Percentiles rank a stretch among this genome's conserved stretches.
Conservation (phyloP, 2,113 vertebrate genomes). For the Oreochromis spilurus region DNA sequence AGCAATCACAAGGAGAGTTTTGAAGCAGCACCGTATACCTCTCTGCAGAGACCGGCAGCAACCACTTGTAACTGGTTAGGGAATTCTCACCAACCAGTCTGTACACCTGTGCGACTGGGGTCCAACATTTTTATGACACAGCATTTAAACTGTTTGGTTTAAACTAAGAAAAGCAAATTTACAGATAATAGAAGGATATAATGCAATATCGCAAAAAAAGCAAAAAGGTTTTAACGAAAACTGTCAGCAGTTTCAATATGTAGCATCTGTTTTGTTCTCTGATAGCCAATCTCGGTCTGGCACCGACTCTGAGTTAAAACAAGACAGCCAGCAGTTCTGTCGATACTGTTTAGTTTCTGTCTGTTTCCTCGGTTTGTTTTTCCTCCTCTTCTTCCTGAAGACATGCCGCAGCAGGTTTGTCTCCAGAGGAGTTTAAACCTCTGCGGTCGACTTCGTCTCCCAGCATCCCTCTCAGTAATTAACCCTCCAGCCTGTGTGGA, state of each 20-base stretch:
- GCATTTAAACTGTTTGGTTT: neutral
- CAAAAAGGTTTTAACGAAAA: neutral
- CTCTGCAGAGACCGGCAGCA: neutral
- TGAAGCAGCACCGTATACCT: neutral
- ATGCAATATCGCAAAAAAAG: neutral
- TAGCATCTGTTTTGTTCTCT: neutral
- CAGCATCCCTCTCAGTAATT: conserved; percentile 52
- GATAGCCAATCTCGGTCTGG: neutral
- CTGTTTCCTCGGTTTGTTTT: conserved; percentile 3
- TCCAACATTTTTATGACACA: neutral
- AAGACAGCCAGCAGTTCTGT: neutral
- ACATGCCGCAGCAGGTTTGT: neutral
- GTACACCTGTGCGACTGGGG: neutral
- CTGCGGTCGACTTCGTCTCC: conserved; percentile 14
- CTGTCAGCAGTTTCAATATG: neutral
- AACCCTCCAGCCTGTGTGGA: conserved; percentile 24
- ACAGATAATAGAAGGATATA: neutral
- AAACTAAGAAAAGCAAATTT: neutral
- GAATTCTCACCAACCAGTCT: neutral
- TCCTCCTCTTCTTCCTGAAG: neutral
- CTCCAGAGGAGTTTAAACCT: conserved; percentile 7
- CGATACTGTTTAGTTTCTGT: neutral
- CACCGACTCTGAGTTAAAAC: neutral
- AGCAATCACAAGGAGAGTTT: neutral
- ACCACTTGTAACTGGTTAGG: neutral